Conservation (phyloP, 1,140 invertebrate species). For the Caerostris darwini region DNA sequence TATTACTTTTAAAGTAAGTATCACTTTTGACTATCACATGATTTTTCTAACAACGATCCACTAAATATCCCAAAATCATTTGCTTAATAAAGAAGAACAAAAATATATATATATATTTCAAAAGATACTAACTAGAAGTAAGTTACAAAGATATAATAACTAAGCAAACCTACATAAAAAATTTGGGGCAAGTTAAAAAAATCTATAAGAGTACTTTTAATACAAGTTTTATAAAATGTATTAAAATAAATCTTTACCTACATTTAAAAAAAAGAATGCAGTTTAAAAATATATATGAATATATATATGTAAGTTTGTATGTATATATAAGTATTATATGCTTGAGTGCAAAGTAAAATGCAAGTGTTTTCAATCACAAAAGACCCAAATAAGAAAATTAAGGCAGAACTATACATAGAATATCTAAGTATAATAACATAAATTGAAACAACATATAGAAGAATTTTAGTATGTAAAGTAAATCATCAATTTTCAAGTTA, state of each 20-base stretch:
- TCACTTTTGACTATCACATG: no score
- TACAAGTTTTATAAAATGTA: constrained; percentile 28
- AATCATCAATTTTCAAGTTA: background rate
- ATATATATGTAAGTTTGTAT: background rate
- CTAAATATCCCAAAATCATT: no score
- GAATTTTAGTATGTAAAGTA: background rate
- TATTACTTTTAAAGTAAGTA: no score
- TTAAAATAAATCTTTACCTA: constrained; percentile 35
- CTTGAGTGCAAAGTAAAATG: constrained; percentile 45
- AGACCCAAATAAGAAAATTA: constrained; percentile 32
- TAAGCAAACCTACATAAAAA: background rate
- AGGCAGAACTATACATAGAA: constrained; percentile 2
- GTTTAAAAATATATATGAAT: constrained; percentile 39
- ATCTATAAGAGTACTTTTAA: background rate
- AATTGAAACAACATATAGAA: background rate
- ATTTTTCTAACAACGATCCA: no score
- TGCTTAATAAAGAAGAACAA: no score
- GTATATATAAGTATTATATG: constrained; percentile 7
- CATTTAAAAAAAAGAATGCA: constrained; percentile 13
- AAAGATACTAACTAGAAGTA: background rate
- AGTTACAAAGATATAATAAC: background rate
- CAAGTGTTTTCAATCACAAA: constrained; percentile 17
- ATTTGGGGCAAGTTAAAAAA: background rate
- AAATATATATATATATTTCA: no score
- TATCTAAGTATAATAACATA: constrained; percentile 12